A percentile compares a stretch with the other conserved stretches of the same genome.
Evolutionary conservation across 2,797 vertebrate species (phyloP).

Genomic region (Florisuga fusca): DNA sequence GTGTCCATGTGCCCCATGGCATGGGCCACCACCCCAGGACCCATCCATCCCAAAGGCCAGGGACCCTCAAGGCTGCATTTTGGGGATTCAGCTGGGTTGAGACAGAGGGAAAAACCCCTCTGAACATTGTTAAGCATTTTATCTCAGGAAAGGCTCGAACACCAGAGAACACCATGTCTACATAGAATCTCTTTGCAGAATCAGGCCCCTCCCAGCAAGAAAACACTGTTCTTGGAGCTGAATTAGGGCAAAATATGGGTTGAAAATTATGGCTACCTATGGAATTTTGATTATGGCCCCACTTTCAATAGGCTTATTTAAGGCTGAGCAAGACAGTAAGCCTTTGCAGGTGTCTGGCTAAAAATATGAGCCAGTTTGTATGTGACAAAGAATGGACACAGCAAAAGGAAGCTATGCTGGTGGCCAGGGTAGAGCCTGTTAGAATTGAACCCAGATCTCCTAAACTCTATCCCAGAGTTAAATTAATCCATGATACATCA

Average conservation of each 20-base stretch:
- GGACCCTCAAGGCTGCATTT: background rate
- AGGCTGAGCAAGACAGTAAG: background rate
- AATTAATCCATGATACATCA: background rate
- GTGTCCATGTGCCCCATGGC: rapidly evolving
- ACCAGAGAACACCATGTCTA: background rate
- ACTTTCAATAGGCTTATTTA: background rate
- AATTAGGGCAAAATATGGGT: background rate
- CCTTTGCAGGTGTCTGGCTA: background rate
- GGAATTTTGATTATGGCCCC: background rate
- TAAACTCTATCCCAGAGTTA: background rate
- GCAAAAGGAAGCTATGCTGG: background rate
- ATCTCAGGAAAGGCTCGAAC: background rate
- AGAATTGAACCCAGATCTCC: background rate
- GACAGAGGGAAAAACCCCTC: background rate
- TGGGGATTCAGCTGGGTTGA: background rate
- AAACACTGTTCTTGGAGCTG: background rate
- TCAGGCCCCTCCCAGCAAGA: background rate
- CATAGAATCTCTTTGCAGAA: background rate
- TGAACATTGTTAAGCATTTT: background rate
- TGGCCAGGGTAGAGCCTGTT: background rate
- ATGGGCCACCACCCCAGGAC: background rate
- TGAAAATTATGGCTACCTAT: background rate
- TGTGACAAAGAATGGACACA: background rate
- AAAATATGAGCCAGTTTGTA: background rate
- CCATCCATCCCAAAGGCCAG: background rate